Conservation (phyloP, 64 coral and sea anemone genomes). For the Montipora sp. region DNA sequence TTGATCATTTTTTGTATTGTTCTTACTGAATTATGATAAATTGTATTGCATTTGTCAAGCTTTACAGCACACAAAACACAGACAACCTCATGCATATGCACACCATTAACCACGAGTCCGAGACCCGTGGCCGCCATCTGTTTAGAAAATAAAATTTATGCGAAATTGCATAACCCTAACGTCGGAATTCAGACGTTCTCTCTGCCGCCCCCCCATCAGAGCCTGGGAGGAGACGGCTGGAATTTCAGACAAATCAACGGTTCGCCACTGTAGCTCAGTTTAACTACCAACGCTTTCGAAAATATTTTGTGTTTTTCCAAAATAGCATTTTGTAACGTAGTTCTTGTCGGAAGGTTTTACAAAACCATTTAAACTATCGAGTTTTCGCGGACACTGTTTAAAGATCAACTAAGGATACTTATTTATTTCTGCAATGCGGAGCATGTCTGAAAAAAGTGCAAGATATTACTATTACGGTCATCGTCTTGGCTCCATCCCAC, state of each 20-base stretch:
- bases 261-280: too few species aligned
- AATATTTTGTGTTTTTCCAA: neutral
- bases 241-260: too few species aligned
- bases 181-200: too few species aligned
- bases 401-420: neutral
- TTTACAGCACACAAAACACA: slow-evolving; percentile 13
- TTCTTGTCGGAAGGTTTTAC: neutral
- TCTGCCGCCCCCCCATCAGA: too few species aligned
- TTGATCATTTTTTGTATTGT: too few species aligned
- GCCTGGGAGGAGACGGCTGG: too few species aligned
- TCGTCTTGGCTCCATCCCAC: neutral
- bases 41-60: too few species aligned
- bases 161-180: too few species aligned
- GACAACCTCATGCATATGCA: slow-evolving; percentile 16
- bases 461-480: neutral
- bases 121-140: slow-evolving; percentile 19
- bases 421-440: neutral
- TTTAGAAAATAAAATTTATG: neutral
- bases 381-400: neutral
- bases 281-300: neutral
- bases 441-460: neutral
- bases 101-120: neutral
- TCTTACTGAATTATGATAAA: too few species aligned
- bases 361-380: neutral
- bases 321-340: neutral